Base-by-base conservation (phyloP, 2,113 vertebrate genomes). In the Macrotis lagotis region DNA sequence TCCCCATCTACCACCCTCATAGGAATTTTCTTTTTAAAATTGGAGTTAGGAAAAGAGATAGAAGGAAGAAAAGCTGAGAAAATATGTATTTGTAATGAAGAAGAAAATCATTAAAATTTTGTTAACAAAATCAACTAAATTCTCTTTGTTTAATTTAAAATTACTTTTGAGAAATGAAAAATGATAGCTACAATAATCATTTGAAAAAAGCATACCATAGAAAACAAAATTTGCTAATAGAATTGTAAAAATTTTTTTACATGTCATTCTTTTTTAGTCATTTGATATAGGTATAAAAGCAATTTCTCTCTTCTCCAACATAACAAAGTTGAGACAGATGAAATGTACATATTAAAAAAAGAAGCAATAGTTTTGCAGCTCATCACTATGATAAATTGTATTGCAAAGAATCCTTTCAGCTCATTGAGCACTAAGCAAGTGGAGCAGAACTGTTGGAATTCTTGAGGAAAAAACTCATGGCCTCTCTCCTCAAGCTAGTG, bases 381-480 rank as follows among this genome's bases (percentile, higher is more conserved):
- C 59, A 95, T 93, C 48, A 50, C 93, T 97, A 88, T 66, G 96
- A 94, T 88, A 91, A 95, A 50, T 88, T 51, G 37, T 83, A 89
- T 48, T 95, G 55, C 88, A 94, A 95, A 95, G 92, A 0, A 0
- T 94, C 92, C 44, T 95, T 96, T 96, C 92, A 95, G 88, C 55
- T 93, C 55, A 52, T 48, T 92, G 89, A 74, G 47, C 51, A 59
- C 89, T 95, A 51, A 95, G 52, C 89, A 95, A 96, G 95, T 93
- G 8, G 94, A 95, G n/a, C 66, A 31, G 31, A 95, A 48, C 93
- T 95, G 50, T 93, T 97, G 95, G 94, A 94, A 90, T 24, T 94
- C 90, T 1, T 10, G 91, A 94, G 55, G 89, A 91, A 95, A 93
- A 12, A 93, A 94, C 50, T 96, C 92, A 96, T 47, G 5, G 0